Conservation (phyloP, 2,113 vertebrate genomes). For the Crotalus helleri region DNA sequence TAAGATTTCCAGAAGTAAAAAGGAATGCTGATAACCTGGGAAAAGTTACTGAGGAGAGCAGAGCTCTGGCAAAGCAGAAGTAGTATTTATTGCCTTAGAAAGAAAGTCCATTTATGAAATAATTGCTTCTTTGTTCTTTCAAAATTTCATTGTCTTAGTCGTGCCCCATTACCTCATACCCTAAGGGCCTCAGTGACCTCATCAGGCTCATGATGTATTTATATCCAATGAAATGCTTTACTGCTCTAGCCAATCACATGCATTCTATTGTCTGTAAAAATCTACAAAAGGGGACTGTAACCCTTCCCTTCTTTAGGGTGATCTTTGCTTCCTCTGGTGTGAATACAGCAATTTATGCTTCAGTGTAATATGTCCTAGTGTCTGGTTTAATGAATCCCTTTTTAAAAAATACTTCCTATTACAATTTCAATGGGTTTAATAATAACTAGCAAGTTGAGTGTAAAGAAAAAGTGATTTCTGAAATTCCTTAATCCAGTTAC, state of each 20-base stretch:
- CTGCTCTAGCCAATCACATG: not conserved
- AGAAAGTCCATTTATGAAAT: not conserved
- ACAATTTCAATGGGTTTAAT: not conserved
- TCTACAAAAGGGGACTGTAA: not conserved
- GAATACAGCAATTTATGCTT: not conserved
- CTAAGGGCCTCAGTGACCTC: not conserved
- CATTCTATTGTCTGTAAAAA: not conserved
- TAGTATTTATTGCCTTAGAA: not conserved
- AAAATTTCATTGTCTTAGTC: not conserved
- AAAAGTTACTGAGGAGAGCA: not conserved
- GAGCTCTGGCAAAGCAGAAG: not conserved
- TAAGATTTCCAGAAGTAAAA: not conserved
- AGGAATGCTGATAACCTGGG: not conserved
- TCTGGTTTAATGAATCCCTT: not conserved
- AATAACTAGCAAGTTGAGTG: not conserved
- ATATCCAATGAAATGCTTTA: not conserved
- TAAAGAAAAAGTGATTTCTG: not conserved
- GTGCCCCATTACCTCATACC: not conserved
- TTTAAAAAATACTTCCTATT: not conserved
- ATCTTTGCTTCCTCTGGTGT: not conserved
- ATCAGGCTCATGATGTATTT: not conserved
- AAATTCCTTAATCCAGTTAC: not conserved
- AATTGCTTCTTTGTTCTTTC: not conserved
- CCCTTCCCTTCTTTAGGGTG: not conserved
- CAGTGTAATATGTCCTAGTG: not conserved